Base-by-base conservation (phyloP, 1,140 invertebrate genomes). In the Microplitis demolitor region DNA sequence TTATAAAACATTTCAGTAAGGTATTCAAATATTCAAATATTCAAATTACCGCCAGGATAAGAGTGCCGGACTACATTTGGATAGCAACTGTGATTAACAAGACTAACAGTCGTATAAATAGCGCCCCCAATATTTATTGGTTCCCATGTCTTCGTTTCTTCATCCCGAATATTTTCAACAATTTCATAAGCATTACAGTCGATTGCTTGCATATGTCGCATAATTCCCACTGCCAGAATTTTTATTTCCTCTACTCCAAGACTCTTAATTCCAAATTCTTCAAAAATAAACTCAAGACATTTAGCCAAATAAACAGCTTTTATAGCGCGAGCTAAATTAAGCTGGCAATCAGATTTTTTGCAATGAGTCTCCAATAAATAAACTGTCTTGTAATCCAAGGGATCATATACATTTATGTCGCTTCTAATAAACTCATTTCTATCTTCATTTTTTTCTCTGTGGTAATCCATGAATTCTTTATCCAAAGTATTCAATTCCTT, bases 131-230 rank as follows among this genome's bases (percentile, higher is more conserved):
- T 76, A 74, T 88, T 88, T 13, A 84, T 77, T 13, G 85, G 83
- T 66, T 84, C 82, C 76, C 84, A 82, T 24, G 82, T 76, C 60
- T 80, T 79, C 4, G 76, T 82, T n/a, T 76, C 45, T 4, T 78
- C 56, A 54, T 84, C 77, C n/a, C 85, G 75, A 3, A 83, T 69
- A 58, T 90, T 85, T 73, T 91, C 89, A 16, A 89, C 88, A 16
- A 92, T 88, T 77, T 91, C 90, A 77, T 92, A 91, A 39, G 91
- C 91, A 82, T 92, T 92, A 77, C 90, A 92, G 31, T 90, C 89
- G 34, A 89, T 83, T 66, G 88, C 88, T 77, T 91, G 90, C 35
- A 91, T 83, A 69, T 90, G 89, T 3, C 88, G 84, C 4, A 92
- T 79, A 45, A 89, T 83, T 35, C 87, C 81, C 11, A 84, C 80